Evolutionary conservation across 2,113 vertebrate genomes (phyloP).

Genomic region (Limnothrissa miodon): DNA sequence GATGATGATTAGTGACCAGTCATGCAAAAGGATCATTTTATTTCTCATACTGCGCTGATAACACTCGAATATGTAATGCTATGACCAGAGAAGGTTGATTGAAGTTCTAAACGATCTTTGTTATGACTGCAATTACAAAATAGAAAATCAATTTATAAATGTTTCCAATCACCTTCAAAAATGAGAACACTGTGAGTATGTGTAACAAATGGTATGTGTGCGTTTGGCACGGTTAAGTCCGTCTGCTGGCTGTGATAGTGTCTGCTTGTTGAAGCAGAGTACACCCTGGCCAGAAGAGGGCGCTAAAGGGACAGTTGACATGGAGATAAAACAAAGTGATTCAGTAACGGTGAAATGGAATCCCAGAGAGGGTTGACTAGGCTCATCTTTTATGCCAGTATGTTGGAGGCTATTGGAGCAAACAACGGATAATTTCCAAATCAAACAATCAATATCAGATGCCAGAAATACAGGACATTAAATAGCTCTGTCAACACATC

Average conservation of each 20-base stretch:
- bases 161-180: no score
- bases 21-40: neutral
- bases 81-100: no score
- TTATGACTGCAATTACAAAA: neutral
- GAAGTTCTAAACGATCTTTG: no score
- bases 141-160: neutral
- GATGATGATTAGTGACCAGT: neutral
- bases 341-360: no score
- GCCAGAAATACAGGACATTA: neutral
- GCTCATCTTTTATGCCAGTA: neutral
- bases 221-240: neutral
- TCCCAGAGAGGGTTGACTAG: neutral
- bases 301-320: neutral
- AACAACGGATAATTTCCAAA: neutral
- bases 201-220: neutral
- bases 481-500: neutral
- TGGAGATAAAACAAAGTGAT: neutral
- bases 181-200: no score
- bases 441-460: neutral
- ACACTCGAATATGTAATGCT: neutral
- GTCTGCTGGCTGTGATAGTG: neutral
- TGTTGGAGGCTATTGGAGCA: neutral
- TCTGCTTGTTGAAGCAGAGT: neutral
- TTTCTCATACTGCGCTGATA: neutral
- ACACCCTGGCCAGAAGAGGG: neutral